phyloP scores from a whole-genome alignment of 2,797 vertebrate genomes.

The Rhinella marina region DNA sequence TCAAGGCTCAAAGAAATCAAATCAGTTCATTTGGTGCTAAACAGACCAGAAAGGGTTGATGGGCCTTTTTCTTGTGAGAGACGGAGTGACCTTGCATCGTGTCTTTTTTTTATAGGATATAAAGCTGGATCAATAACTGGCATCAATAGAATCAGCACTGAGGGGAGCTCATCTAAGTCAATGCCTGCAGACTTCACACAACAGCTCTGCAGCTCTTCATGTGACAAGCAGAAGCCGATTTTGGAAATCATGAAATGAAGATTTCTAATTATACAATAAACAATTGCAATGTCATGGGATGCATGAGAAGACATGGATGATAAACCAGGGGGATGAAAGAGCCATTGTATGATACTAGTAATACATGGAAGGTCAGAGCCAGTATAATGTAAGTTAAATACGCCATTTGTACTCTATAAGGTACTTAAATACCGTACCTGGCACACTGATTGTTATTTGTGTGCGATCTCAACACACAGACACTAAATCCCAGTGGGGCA shows the following conservation, averaged over 20 bases:
- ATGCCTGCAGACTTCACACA: slow-evolving; percentile 28
- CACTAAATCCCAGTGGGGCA: background rate
- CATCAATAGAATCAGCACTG: slow-evolving; percentile 34
- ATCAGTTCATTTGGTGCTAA: slow-evolving; percentile 49
- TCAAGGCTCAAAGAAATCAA: slow-evolving; percentile 34
- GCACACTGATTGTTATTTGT: background rate
- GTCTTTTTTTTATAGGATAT: slow-evolving; percentile 44
- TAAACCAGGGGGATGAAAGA: slow-evolving; percentile 28
- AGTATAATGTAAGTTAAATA: background rate
- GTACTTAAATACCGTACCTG: too few relatives aligned
- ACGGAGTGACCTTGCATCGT: slow-evolving; percentile 56
- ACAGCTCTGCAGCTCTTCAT: background rate
- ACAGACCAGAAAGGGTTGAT: slow-evolving; percentile 45
- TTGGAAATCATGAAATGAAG: slow-evolving; percentile 21
- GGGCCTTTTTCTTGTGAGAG: slow-evolving; percentile 4
- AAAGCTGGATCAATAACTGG: slow-evolving; percentile 56
- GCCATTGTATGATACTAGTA: background rate
- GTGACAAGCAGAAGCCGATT: slow-evolving; percentile 7
- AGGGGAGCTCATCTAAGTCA: slow-evolving; percentile 34
- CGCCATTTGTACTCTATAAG: background rate
- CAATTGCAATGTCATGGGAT: background rate
- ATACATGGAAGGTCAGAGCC: background rate
- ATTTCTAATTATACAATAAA: slow-evolving; percentile 11
- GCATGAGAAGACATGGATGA: background rate
- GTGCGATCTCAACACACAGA: background rate